Evolutionary conservation across 1,140 invertebrate genomes (phyloP), one percentile per base, ranked within the genome.

Genomic region (Rhizoglyphus robini): DNA sequence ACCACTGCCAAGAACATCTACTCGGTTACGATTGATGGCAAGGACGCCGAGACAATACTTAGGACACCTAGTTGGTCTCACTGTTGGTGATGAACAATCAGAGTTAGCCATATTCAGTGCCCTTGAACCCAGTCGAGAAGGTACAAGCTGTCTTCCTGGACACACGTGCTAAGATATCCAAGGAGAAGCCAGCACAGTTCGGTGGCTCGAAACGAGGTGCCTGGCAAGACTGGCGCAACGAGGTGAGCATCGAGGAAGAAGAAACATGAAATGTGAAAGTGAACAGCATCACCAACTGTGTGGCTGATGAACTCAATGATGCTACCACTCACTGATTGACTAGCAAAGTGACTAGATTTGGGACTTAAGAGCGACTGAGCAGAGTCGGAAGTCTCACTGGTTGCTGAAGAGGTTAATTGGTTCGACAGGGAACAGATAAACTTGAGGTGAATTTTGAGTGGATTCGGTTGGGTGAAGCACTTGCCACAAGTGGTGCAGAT

Each of bases 21-120:
- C 62, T 83, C 87, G 0, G 82, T 90, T 1, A 87, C 87, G 1
- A 74, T 92, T 4, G 88, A 91, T 74, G 88, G 88, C 79, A 84
- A 76, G 48, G 86, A 88, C 73, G 76, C 84, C 13, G 76, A 79
- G 3, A 80, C 90, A 5, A 27, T 18, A 65, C 30, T 32, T 29
- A 60, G 11, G n/a, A 29, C n/a, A 3, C 2, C n/a, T n/a, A n/a
- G 23, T 47, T 65, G 29, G 59, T 65, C 15, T 65, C 64, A 32
- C 25, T 65, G 13, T 29, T 18, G 4, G 59, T 62, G 5, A 34
- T 57, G 32, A 32, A 65, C 27, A 15, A 60, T 29, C 23, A 65
- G 23, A 60, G 51, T 38, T 54, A 65, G 27, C 49, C 49, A n/a
- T 66, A 31, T 72, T 36, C 69, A 74, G 75, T 74, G 32, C 87